These are phyloP conservation scores for Trichonephila clavipes DNA, from an alignment of 1,140 invertebrate genomes.

Conservation along the genomic window DNA sequence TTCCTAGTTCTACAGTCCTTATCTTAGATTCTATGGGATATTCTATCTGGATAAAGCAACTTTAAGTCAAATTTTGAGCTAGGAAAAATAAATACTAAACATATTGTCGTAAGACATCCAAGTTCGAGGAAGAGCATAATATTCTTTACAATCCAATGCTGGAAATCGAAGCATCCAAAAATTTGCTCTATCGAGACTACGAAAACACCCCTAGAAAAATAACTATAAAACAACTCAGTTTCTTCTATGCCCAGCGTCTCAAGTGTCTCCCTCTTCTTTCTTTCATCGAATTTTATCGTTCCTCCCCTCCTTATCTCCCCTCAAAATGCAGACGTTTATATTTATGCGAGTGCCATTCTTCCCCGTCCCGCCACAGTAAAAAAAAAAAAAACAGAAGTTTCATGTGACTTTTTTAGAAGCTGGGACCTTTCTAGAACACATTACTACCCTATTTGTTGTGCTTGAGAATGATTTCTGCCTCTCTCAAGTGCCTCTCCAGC, in stretches of 20 bases:
- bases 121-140: no score
- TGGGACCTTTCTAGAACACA: constrained; percentile 13
- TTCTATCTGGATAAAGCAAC: no score
- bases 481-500: constrained; percentile 22
- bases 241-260: neutral
- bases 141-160: no score
- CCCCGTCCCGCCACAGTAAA: neutral
- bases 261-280: neutral
- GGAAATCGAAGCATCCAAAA: neutral
- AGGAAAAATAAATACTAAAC: no score
- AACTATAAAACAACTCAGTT: neutral
- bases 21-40: no score
- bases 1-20: no score
- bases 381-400: no score
- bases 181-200: neutral
- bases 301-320: constrained; percentile 49
- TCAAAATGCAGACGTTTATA: constrained; percentile 66
- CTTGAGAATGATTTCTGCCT: constrained; percentile 47
- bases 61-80: no score
- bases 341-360: constrained; percentile 55
- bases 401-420: constrained; percentile 27
- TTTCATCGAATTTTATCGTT: constrained; percentile 67
- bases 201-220: neutral
- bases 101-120: no score
- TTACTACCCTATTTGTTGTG: constrained; percentile 62